These are phyloP conservation scores for Mastomys natalensis DNA, from an alignment of 2,113 vertebrate species.

Conservation along the genomic window DNA sequence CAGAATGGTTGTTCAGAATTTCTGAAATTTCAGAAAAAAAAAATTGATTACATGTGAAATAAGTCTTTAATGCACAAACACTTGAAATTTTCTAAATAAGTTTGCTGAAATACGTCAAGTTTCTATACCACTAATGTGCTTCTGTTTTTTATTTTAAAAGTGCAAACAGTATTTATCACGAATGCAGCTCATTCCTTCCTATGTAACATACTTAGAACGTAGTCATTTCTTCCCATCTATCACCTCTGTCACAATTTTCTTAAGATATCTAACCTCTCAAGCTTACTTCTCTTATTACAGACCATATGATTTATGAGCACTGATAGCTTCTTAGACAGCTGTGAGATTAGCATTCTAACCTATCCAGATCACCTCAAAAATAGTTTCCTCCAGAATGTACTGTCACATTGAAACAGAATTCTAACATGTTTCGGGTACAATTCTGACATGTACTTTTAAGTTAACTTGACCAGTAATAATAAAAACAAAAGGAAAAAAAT, in stretches of 20 bases:
- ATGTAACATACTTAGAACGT: constrained; percentile 79
- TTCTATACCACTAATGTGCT: constrained; percentile 47
- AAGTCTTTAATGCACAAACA: constrained; percentile 32
- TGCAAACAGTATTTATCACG: constrained; percentile 76
- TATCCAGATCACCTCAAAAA: constrained; percentile 73
- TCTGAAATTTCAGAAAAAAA: not conserved
- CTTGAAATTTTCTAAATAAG: constrained; percentile 56
- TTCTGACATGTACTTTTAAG: constrained; percentile 66
- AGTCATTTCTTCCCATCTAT: constrained; percentile 84
- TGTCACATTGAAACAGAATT: constrained; percentile 75
- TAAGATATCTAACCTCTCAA: constrained; percentile 84
- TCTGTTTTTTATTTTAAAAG: constrained; percentile 60
- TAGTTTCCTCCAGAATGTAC: constrained; percentile 73
- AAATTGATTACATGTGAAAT: not conserved
- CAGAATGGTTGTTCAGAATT: constrained; percentile 12
- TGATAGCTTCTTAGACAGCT: constrained; percentile 77
- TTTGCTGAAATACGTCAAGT: constrained; percentile 24
- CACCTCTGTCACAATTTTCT: constrained; percentile 83
- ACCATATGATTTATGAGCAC: constrained; percentile 84
- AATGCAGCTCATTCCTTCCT: constrained; percentile 77
- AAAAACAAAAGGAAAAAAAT: not conserved
- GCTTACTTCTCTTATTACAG: constrained; percentile 81
- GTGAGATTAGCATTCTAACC: constrained; percentile 81
- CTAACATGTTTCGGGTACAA: constrained; percentile 67
- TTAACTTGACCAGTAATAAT: constrained; percentile 40